Base-by-base conservation (phyloP, 2,797 vertebrate genomes). In the Bradypodion pumilum region DNA sequence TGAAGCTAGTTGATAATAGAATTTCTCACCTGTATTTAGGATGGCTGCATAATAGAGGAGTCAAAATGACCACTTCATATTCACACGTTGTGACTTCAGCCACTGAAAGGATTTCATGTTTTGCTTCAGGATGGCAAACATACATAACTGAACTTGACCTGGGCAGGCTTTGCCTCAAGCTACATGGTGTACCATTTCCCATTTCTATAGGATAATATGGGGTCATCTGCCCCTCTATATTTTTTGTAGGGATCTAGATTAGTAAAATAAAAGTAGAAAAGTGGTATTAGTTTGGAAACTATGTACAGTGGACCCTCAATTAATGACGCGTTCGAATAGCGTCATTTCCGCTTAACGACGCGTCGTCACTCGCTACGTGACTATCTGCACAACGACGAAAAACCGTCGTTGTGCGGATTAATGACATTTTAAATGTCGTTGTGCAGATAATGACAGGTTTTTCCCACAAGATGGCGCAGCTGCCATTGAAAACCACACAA, bases 201-300 rank as follows among this genome's bases (percentile, higher is more conserved):
- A 99, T 98, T 88, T 97, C 97, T 84, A 99, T 46, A 0, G 98
- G 95, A 86, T 95, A 98, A 95, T 98, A 99, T 0, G 99, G 97
- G 0, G 98, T 99, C 96, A 98, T 97, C 95, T 99, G 99, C 86
- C 99, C 99, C 94, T 99, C 99, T 3, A 99, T 97, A 75, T 99
- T 99, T 94, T 99, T 99, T 19, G 97, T 96, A 60, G 96, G 97
- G 88, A 98, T 98, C 99, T 99, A 87, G 35, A 86, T 44, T 87
- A 82, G 29, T 69, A 44, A 83, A 76, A 76, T 25, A 69, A 52
- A 74, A 73, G 79, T 80, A 76, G 46, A 37, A 66, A 40, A 82
- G 85, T 4, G 42, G 40, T 52, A 86, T 74, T n/a, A 84, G 59
- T 62, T 59, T 23, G 0, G 74, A 66, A 80, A 80, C 8, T 16